These are phyloP conservation scores for Thunnus thynnus DNA, from an alignment of 2,113 vertebrate species.

Conservation along the genomic window DNA sequence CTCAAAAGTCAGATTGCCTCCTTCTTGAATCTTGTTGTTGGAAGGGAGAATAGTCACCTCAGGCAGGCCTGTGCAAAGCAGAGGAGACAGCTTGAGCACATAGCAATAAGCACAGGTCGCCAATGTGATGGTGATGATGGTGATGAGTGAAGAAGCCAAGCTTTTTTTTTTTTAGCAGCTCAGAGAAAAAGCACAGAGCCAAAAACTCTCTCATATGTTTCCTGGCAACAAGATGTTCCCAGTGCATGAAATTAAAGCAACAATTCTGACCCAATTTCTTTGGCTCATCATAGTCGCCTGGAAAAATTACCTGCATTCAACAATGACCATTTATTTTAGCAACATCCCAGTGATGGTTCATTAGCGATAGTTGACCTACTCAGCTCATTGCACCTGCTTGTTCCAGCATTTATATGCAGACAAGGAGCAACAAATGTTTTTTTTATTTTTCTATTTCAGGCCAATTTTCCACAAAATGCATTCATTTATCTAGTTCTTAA, in stretches of 20 bases:
- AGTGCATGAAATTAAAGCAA: constrained; percentile 37
- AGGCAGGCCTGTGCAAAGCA: constrained; percentile 78
- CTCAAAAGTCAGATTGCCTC: constrained; percentile 84
- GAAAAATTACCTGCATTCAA: constrained; percentile 1
- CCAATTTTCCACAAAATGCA: neutral
- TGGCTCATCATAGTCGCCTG: too few relatives aligned
- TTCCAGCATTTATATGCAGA: constrained; percentile 1
- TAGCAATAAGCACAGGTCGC: neutral
- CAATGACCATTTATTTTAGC: too few relatives aligned
- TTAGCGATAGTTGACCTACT: too few relatives aligned
- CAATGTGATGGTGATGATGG: neutral
- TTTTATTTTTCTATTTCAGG: neutral
- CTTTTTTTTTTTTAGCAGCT: neutral
- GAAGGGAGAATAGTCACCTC: constrained; percentile 72
- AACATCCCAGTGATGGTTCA: too few relatives aligned
- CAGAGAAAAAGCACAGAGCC: constrained; percentile 15
- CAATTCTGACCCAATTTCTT: constrained; percentile 36
- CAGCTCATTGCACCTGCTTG: constrained; percentile 28
- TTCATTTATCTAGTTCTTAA: neutral
- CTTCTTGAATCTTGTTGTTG: constrained; percentile 73
- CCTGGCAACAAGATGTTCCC: constrained; percentile 65
- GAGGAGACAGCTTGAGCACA: neutral
- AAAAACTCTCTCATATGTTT: constrained; percentile 48
- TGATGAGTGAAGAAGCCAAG: neutral
- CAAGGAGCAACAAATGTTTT: neutral